These are phyloP conservation scores for Carollia perspicillata DNA, from an alignment of 2,113 vertebrate genomes.

Conservation along the genomic window DNA sequence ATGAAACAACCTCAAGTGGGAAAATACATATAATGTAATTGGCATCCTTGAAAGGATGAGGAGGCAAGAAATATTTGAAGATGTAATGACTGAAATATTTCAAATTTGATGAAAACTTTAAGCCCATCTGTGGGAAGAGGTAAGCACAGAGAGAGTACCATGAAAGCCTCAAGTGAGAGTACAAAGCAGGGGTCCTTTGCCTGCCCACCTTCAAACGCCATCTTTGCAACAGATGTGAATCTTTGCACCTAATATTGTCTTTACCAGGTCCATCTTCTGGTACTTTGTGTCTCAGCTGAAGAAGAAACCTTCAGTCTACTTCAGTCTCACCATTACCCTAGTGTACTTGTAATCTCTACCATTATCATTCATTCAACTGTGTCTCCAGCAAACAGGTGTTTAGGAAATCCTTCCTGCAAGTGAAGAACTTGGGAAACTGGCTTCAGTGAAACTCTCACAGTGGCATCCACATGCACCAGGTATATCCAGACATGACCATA, in stretches of 20 bases:
- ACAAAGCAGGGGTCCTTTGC: slow-evolving; percentile 90
- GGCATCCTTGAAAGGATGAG: not conserved
- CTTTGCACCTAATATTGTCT: slow-evolving; percentile 91
- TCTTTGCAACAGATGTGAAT: slow-evolving; percentile 88
- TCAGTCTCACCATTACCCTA: too few relatives aligned
- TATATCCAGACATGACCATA: slow-evolving; percentile 92
- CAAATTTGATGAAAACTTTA: not conserved
- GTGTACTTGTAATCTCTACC: too few relatives aligned
- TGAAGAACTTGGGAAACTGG: slow-evolving; percentile 96
- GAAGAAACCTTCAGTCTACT: slow-evolving; percentile 93
- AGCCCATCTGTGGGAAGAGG: not conserved
- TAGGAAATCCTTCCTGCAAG: slow-evolving; percentile 89
- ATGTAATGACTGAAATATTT: not conserved
- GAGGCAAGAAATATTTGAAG: not conserved
- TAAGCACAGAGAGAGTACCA: not conserved
- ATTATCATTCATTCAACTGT: slow-evolving; percentile 52
- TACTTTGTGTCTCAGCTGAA: slow-evolving; percentile 94
- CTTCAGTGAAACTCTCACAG: slow-evolving; percentile 93
- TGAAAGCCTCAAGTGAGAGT: slow-evolving; percentile 78
- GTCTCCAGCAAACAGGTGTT: slow-evolving; percentile 93
- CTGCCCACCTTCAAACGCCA: slow-evolving; percentile 90
- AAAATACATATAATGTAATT: not conserved
- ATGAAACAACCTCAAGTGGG: not conserved
- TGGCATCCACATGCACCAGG: slow-evolving; percentile 92
- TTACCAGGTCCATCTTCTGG: slow-evolving; percentile 94